phyloP scores from a whole-genome alignment of 2,888 invertebrate species.

The Pollenia angustigena region DNA sequence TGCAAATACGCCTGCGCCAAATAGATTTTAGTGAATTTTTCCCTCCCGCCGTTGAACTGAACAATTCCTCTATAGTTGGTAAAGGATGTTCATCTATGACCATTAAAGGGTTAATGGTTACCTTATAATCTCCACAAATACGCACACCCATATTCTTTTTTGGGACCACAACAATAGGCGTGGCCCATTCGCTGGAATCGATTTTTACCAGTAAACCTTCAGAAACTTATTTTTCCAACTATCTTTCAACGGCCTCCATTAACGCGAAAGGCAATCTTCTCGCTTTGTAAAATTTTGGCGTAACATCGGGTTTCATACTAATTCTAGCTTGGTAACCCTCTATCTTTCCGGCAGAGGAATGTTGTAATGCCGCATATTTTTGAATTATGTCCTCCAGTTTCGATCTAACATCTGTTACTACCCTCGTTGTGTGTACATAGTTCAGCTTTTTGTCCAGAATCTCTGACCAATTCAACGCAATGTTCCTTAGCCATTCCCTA shows the following conservation, averaged over 20 bases:
- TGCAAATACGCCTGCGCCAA: slow-evolving; percentile 79
- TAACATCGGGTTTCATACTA: slow-evolving; percentile 32
- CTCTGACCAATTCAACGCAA: slow-evolving; percentile 18
- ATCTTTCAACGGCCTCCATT: slow-evolving; percentile 3
- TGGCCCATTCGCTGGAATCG: slow-evolving; percentile 77
- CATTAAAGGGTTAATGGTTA: slow-evolving; percentile 75
- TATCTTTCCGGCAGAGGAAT: slow-evolving; percentile 44
- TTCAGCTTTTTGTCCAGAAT: slow-evolving; percentile 15
- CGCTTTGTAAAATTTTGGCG: slow-evolving; percentile 19
- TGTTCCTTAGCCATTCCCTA: slow-evolving; percentile 35
- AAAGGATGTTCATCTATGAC: slow-evolving; percentile 75
- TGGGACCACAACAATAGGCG: slow-evolving; percentile 77
- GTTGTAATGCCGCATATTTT: neutral
- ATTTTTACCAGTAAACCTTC: slow-evolving; percentile 54
- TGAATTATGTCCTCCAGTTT: neutral
- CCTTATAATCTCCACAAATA: slow-evolving; percentile 73
- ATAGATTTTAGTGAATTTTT: slow-evolving; percentile 76
- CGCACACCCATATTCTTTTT: slow-evolving; percentile 76
- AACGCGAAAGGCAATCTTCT: slow-evolving; percentile 21
- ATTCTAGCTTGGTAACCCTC: slow-evolving; percentile 13
- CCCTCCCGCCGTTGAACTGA: slow-evolving; percentile 72
- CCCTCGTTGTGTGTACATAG: neutral
- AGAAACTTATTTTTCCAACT: slow-evolving; percentile 42
- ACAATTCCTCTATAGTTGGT: no score
- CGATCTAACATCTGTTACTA: neutral